A percentile compares a stretch with the other conserved stretches of the same genome.
These are phyloP conservation scores for Zophobas atratus DNA, from an alignment of 1,140 invertebrate species.

Conservation along the genomic window DNA sequence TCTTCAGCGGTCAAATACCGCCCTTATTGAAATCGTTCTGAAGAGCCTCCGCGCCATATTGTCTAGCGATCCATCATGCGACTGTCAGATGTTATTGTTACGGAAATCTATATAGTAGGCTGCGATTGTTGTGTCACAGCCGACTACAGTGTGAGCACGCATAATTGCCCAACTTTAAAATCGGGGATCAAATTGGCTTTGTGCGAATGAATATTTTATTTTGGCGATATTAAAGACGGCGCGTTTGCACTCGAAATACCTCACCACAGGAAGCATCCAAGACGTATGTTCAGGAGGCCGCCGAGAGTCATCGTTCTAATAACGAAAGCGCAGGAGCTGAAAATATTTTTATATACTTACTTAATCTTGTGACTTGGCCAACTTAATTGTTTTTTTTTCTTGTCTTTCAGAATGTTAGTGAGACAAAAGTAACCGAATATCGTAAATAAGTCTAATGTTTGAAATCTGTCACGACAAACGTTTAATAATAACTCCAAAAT, in stretches of 20 bases:
- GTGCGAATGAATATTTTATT: slow-evolving; percentile 66
- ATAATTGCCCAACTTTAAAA: slow-evolving; percentile 65
- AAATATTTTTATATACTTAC: no score
- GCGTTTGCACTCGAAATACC: not conserved
- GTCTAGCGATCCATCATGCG: slow-evolving; percentile 64
- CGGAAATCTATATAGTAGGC: slow-evolving; percentile 62
- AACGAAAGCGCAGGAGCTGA: no score
- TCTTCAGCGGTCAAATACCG: slow-evolving; percentile 57
- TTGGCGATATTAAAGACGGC: slow-evolving; percentile 56
- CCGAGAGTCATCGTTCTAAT: no score
- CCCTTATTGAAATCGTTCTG: slow-evolving; percentile 55
- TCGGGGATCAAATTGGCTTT: slow-evolving; percentile 65
- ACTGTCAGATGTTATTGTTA: slow-evolving; percentile 65
- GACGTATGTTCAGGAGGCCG: no score
- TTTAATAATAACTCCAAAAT: no score
- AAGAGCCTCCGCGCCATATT: slow-evolving; percentile 62
- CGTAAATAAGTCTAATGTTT: no score
- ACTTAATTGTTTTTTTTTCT: no score
- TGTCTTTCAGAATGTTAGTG: no score
- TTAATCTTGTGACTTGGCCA: no score
- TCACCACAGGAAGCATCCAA: no score
- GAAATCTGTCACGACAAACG: no score
- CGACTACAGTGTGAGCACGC: slow-evolving; percentile 62
- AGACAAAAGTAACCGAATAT: no score
- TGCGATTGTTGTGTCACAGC: slow-evolving; percentile 61